phyloP scores from a whole-genome alignment of 1,140 invertebrate genomes.

The Scaptomyza pallida region DNA sequence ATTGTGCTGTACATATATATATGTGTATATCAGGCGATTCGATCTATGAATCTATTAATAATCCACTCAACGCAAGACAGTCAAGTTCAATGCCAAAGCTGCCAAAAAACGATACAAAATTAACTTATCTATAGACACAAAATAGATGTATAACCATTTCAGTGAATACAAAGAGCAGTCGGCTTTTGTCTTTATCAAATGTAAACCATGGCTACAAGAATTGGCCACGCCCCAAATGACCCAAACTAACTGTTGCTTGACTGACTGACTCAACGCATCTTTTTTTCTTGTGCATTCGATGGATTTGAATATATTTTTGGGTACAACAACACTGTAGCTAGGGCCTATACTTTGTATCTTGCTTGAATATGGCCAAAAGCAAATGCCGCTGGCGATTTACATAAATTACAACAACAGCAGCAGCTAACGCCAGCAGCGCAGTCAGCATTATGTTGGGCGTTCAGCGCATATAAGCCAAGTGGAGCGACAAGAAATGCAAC shows the following conservation, averaged over 20 bases:
- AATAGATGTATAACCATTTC: background rate
- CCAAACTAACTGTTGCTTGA: background rate
- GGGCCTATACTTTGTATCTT: slow-evolving; percentile 37
- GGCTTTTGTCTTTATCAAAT: slow-evolving; percentile 40
- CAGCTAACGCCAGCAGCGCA: slow-evolving; percentile 22
- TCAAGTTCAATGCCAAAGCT: slow-evolving; percentile 71
- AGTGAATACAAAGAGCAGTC: background rate
- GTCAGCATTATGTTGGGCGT: slow-evolving; percentile 14
- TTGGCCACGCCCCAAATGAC: slow-evolving; percentile 32
- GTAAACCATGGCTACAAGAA: slow-evolving; percentile 55
- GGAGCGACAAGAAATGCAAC: slow-evolving; percentile 73
- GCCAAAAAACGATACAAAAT: slow-evolving; percentile 29
- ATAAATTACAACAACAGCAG: slow-evolving; percentile 63
- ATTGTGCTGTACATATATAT: no score
- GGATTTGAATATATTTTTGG: slow-evolving; percentile 78
- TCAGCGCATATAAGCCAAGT: slow-evolving; percentile 77
- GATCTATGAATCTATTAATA: slow-evolving; percentile 44
- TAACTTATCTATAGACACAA: background rate
- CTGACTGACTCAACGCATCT: background rate
- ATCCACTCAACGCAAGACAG: slow-evolving; percentile 36
- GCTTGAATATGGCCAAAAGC: slow-evolving; percentile 18
- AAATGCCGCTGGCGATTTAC: slow-evolving; percentile 48
- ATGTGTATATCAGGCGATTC: slow-evolving; percentile 4
- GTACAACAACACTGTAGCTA: slow-evolving; percentile 28
- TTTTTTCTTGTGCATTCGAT: slow-evolving; percentile 51